Conservation (phyloP, 2,797 vertebrate species). For the Catamblyrhynchus diadema region DNA sequence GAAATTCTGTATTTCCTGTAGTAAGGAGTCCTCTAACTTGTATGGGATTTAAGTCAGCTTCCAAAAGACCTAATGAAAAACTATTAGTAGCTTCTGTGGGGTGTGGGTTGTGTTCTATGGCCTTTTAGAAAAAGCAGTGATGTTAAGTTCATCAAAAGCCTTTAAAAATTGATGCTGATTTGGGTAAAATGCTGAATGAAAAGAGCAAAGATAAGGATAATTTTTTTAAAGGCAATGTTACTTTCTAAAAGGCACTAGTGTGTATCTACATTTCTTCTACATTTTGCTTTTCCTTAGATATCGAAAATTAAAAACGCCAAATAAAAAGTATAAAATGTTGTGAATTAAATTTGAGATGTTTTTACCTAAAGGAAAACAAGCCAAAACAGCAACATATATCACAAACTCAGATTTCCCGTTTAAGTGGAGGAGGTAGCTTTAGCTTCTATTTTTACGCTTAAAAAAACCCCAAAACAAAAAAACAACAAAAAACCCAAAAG, state of each 20-base stretch:
- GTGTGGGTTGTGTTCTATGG: neutral
- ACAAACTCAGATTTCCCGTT: neutral
- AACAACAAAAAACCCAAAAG: too few relatives aligned
- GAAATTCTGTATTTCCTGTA: neutral
- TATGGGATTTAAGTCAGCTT: neutral
- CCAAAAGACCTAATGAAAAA: neutral
- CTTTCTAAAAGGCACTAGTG: neutral
- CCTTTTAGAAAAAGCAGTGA: neutral
- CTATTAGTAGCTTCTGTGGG: neutral
- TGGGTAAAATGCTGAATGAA: neutral
- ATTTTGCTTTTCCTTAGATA: neutral
- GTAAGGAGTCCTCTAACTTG: neutral
- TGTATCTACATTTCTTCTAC: neutral
- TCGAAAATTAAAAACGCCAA: neutral
- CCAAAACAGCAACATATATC: neutral
- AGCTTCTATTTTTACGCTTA: neutral
- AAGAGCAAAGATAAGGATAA: neutral
- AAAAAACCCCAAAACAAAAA: neutral
- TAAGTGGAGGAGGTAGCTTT: neutral
- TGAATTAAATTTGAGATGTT: neutral
- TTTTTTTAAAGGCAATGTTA: neutral
- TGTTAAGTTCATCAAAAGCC: neutral
- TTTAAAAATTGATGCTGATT: neutral
- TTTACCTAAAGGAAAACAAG: neutral
- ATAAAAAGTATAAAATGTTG: neutral